These are phyloP conservation scores for Drosophila nebulosa DNA, from an alignment of 1,140 invertebrate species.

Conservation along the genomic window DNA sequence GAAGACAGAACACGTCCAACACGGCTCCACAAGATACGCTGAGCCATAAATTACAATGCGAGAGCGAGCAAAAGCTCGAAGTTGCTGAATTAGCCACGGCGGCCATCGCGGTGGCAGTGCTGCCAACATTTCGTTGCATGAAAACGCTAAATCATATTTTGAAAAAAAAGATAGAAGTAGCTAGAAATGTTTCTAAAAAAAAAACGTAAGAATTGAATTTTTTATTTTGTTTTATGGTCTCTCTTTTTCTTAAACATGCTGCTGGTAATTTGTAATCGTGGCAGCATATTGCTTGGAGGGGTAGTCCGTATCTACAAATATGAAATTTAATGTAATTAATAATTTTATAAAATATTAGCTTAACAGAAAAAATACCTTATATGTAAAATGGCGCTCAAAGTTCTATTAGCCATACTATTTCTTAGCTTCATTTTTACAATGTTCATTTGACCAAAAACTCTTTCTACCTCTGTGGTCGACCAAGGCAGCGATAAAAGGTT, in stretches of 20 bases:
- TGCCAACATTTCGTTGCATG: too few species aligned
- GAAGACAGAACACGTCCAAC: too few species aligned
- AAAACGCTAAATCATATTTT: too few species aligned
- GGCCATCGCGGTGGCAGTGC: too few species aligned
- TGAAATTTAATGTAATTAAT: background rate
- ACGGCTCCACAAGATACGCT: too few species aligned
- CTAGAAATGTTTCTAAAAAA: too few species aligned
- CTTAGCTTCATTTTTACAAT: background rate
- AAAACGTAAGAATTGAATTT: too few species aligned
- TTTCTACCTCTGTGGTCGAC: background rate
- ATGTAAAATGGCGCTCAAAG: background rate
- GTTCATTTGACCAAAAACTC: background rate
- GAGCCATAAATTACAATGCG: too few species aligned
- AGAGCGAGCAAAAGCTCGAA: too few species aligned
- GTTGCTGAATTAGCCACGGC: too few species aligned
- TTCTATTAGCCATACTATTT: background rate
- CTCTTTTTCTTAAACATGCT: background rate
- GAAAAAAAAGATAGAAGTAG: too few species aligned
- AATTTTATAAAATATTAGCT: background rate
- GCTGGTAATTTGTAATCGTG: background rate
- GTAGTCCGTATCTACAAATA: conserved; percentile 1
- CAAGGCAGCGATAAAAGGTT: background rate
- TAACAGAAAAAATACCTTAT: background rate
- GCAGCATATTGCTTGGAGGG: background rate
- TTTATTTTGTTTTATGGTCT: too few species aligned